Evolutionary conservation across 2,888 invertebrate genomes (phyloP).

Genomic region (Xylophagus ater): DNA sequence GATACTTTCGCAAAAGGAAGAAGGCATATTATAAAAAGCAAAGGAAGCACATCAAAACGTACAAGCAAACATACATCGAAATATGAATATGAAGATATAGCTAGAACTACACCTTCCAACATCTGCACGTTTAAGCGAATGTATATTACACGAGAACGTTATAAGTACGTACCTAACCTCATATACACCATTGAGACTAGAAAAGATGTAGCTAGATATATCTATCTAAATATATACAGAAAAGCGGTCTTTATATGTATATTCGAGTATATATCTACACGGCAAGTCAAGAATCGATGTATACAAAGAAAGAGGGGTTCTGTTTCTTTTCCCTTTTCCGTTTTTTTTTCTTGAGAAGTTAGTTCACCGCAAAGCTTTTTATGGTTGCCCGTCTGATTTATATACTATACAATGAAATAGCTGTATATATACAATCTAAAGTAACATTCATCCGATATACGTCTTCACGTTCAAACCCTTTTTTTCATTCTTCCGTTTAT

Average conservation of each 20-base stretch:
- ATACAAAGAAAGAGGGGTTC: slow-evolving; percentile 18
- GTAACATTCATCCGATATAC: too few relatives aligned
- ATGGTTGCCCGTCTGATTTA: slow-evolving; percentile 22
- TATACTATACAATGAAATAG: slow-evolving; percentile 21
- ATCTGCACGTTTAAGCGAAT: too few relatives aligned
- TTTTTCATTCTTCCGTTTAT: slow-evolving; percentile 13
- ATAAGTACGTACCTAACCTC: slow-evolving; percentile 13
- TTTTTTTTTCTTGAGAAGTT: slow-evolving; percentile 22
- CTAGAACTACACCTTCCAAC: too few relatives aligned
- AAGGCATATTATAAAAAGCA: background rate
- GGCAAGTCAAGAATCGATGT: too few relatives aligned
- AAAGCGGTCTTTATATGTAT: too few relatives aligned
- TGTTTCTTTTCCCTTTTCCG: too few relatives aligned
- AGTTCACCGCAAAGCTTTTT: slow-evolving; percentile 23
- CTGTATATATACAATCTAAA: slow-evolving; percentile 16
- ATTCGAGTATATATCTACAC: too few relatives aligned
- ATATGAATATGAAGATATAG: too few relatives aligned
- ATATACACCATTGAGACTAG: slow-evolving; percentile 7
- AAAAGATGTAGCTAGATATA: background rate
- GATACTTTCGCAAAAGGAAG: background rate
- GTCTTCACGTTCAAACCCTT: too few relatives aligned
- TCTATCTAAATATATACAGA: too few relatives aligned
- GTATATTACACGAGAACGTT: too few relatives aligned
- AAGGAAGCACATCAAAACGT: background rate
- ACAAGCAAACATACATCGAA: background rate